Base-by-base conservation (phyloP, 2,888 invertebrate species). In the Rhagonycha lutea region DNA sequence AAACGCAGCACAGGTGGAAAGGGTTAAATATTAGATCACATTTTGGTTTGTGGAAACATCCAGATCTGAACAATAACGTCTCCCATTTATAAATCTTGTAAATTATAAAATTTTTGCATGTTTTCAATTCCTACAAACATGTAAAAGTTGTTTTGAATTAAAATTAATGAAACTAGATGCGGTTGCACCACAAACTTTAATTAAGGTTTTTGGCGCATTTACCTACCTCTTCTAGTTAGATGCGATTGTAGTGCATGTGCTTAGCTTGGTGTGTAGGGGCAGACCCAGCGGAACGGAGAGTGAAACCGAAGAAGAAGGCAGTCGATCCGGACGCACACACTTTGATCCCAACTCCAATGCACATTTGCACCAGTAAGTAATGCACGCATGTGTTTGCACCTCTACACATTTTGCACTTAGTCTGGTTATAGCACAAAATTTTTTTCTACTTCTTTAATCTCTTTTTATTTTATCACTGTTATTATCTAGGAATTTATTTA, bases 291-390 rank as follows among this genome's bases (percentile, higher is more conserved):
- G 93, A 87, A 93, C 92, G 87, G 91, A 94, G 90, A 94, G 94
- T 87, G 94, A 94, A 88, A 94, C 93, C 79, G 94, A 94, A 88
- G 94, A 93, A 82, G 92, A 92, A 83, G 88, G 91, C 84, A 85
- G 86, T 84, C 83, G 86, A 75, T 85, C 89, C 75, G 88, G 89
- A 78, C 88, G 82, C 85, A 88, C 74, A 85, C 89, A 83, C 75
- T 87, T 85, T 82, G 86, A 87, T 82, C 80, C 85, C 78, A 86
- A 84, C 81, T 84, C 85, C 82, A 85, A 89, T 87, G 85, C 89
- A 70, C 89, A 89, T 78, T 88, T 90, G 83, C 90, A 90, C 83
- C 90, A 90, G 85, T 88, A 90, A 86, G 90, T 90, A 80, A 69
- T 74, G 76, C 73, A 70, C 75, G 71, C 70, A 74, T 76, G 32